Conservation (phyloP, 2,113 vertebrate species). For the Alouatta palliata region DNA sequence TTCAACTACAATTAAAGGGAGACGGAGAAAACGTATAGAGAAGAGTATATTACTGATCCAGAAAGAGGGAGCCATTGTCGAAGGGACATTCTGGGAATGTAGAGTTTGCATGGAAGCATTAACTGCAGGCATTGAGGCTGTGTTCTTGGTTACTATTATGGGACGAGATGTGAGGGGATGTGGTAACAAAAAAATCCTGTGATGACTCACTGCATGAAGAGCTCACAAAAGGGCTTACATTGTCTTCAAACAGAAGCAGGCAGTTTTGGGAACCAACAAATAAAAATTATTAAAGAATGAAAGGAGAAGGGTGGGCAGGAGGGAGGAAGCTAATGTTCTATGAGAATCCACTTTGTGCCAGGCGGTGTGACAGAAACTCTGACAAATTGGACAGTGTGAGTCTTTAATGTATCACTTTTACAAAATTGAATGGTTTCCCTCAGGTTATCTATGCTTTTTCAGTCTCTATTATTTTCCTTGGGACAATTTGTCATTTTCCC, state of each 20-base stretch:
- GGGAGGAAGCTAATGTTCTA: not conserved
- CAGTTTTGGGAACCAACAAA: not conserved
- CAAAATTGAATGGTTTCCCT: not conserved
- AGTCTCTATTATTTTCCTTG: conserved; percentile 25
- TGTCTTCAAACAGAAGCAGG: not conserved
- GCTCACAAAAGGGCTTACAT: not conserved
- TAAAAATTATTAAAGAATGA: not conserved
- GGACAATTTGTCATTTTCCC: not conserved
- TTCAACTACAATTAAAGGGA: not conserved
- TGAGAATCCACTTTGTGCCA: not conserved
- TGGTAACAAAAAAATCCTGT: not conserved
- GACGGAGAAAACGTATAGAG: no score
- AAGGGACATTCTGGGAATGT: not conserved
- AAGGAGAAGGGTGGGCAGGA: not conserved
- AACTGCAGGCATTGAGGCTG: not conserved
- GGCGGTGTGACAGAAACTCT: not conserved
- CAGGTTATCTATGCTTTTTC: not conserved
- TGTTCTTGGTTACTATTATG: not conserved
- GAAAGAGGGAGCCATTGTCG: not conserved
- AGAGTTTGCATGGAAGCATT: rapidly evolving
- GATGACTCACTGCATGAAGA: not conserved
- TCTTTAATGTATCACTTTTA: not conserved
- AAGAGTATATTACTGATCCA: not conserved
- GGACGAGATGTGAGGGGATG: not conserved
- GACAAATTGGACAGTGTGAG: not conserved